Percentiles rank a stretch among this genome's conserved stretches.
Evolutionary conservation across 2,797 vertebrate species (phyloP).

Genomic region (Simalia tracyae): DNA sequence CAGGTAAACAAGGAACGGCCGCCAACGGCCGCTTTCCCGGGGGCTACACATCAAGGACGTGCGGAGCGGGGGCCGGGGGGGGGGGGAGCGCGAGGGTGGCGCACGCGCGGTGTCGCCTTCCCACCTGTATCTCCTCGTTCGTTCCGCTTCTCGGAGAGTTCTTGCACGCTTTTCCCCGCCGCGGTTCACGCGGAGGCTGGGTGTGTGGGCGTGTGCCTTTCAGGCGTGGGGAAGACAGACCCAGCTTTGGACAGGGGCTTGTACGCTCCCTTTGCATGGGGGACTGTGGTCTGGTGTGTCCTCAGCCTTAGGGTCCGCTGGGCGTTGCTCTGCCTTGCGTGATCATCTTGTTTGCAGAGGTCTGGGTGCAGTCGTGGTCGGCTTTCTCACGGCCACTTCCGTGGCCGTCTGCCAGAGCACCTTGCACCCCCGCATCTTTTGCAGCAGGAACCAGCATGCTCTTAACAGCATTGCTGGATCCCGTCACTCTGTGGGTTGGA

Average conservation of each 20-base stretch:
- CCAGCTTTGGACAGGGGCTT: background rate
- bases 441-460: background rate
- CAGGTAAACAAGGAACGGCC: constrained; percentile 23
- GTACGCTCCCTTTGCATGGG: background rate
- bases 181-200: background rate
- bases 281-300: background rate
- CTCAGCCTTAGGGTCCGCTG: too few species aligned
- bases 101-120: background rate
- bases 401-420: background rate
- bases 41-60: background rate
- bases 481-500: background rate
- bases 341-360: background rate
- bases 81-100: background rate
- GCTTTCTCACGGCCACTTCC: too few species aligned
- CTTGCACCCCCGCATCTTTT: background rate
- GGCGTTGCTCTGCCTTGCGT: background rate
- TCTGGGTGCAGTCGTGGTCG: too few species aligned
- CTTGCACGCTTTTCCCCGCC: background rate
- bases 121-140: background rate
- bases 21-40: background rate
- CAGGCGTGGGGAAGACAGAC: background rate
- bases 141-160: too few species aligned
- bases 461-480: background rate
- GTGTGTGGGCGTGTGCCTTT: background rate
- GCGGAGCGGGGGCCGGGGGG: background rate